Evolutionary conservation across 2,888 invertebrate species (phyloP).

Genomic region (Diarsia brunnea): DNA sequence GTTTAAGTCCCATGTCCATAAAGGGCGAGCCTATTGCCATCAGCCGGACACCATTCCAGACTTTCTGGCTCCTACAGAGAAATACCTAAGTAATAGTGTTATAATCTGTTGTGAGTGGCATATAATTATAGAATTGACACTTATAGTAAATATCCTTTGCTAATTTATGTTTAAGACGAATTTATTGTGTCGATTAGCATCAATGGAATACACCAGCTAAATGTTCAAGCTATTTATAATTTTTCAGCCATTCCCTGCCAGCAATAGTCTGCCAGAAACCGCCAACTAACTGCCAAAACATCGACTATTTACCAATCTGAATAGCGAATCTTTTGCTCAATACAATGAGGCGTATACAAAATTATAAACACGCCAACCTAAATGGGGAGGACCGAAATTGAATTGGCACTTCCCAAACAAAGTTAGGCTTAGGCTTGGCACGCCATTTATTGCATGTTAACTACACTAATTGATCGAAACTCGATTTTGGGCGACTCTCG

Average conservation of each 20-base stretch:
- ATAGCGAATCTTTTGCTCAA: conserved; percentile 28
- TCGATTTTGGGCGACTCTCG: conserved; percentile 75
- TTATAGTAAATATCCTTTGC: neutral
- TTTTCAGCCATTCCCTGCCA: conserved; percentile 15
- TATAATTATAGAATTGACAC: neutral
- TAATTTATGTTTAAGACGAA: no score
- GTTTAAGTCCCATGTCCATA: no score
- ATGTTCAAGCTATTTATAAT: conserved; percentile 24
- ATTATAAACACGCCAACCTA: conserved; percentile 74
- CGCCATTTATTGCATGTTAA: conserved; percentile 88
- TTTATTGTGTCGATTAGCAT: conserved; percentile 2
- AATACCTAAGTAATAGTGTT: no score
- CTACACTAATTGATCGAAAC: conserved; percentile 85
- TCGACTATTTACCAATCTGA: conserved; percentile 20
- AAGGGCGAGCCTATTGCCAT: no score
- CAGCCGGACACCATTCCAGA: no score
- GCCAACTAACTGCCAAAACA: conserved; percentile 26
- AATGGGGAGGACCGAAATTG: conserved; percentile 78
- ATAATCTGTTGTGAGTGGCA: conserved; percentile 1
- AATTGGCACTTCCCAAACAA: conserved; percentile 84
- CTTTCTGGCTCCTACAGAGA: no score
- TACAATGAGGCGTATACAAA: conserved; percentile 65
- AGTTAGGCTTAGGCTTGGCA: conserved; percentile 80
- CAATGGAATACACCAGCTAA: conserved; percentile 3
- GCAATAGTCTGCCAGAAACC: conserved; percentile 14